A percentile compares a stretch with the other conserved stretches of the same genome.
Evolutionary conservation across 2,797 vertebrate species (phyloP).

Genomic region (Onychomys leucogaster): DNA sequence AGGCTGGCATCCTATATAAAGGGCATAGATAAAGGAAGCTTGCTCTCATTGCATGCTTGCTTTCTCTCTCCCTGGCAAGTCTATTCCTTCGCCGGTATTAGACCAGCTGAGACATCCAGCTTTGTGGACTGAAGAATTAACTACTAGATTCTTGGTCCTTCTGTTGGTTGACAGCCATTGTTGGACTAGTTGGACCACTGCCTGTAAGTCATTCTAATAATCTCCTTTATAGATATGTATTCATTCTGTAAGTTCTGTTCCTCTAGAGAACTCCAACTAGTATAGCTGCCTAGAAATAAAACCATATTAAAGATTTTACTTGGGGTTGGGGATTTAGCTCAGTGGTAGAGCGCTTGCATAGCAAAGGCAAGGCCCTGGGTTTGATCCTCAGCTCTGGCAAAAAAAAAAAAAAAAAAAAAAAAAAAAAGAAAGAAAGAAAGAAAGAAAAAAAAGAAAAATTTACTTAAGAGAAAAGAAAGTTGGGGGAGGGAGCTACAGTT

Average conservation of each 20-base stretch:
- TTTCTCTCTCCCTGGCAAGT: neutral
- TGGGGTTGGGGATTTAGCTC: too few relatives aligned
- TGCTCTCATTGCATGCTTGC: neutral
- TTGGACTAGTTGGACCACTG: neutral
- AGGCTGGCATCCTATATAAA: neutral
- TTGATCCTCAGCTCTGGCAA: too few relatives aligned
- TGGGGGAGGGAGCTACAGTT: neutral
- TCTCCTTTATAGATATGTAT: neutral
- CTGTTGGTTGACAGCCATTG: neutral
- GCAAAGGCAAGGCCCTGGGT: too few relatives aligned
- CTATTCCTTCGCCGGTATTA: neutral
- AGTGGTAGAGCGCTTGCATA: too few relatives aligned
- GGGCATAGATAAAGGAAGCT: neutral
- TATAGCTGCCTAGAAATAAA: neutral
- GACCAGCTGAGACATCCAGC: neutral
- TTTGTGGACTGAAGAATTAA: neutral
- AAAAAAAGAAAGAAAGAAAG: too few relatives aligned
- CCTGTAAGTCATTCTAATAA: neutral
- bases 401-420: too few relatives aligned
- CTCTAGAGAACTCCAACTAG: neutral
- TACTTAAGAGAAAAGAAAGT: neutral
- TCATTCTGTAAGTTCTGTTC: neutral
- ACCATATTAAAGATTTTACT: neutral
- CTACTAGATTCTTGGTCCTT: neutral
- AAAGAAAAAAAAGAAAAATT: too few relatives aligned